A percentile compares a stretch with the other conserved stretches of the same genome.
These are phyloP conservation scores for Cyprinodon diabolis DNA, from an alignment of 2,797 vertebrate species.

Conservation along the genomic window DNA sequence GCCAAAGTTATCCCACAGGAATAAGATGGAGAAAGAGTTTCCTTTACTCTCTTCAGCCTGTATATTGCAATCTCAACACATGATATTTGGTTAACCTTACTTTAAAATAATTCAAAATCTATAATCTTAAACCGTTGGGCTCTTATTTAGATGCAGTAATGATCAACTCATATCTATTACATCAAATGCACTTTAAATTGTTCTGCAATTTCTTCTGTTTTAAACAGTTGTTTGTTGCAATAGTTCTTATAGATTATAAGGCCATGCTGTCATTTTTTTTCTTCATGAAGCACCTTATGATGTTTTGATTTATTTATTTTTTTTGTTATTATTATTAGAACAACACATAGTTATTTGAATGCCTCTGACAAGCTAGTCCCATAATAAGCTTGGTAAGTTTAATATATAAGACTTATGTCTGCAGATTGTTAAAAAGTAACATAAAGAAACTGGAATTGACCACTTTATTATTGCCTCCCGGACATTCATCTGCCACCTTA, in stretches of 20 bases:
- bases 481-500: constrained; percentile 30
- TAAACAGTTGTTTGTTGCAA: constrained; percentile 61
- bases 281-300: constrained; percentile 76
- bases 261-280: constrained; percentile 60
- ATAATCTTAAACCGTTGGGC: constrained; percentile 38
- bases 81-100: constrained; percentile 45
- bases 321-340: constrained; percentile 17
- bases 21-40: constrained; percentile 39
- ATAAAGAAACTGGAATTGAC: constrained; percentile 24
- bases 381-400: constrained; percentile 24
- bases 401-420: constrained; percentile 11
- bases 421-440: constrained; percentile 12
- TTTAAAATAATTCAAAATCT: constrained; percentile 43
- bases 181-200: constrained; percentile 80
- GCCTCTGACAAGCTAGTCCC: constrained; percentile 26
- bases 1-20: constrained; percentile 63
- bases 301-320: constrained; percentile 44
- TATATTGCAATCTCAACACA: constrained; percentile 35
- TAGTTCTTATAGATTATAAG: constrained; percentile 57
- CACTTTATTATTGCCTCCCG: constrained; percentile 18
- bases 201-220: constrained; percentile 59
- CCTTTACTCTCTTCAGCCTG: constrained; percentile 30
- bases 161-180: constrained; percentile 66
- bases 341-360: constrained; percentile 38
- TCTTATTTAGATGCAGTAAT: constrained; percentile 58